phyloP scores from a whole-genome alignment of 2,888 invertebrate species.

The Drosophila atroscutellata region DNA sequence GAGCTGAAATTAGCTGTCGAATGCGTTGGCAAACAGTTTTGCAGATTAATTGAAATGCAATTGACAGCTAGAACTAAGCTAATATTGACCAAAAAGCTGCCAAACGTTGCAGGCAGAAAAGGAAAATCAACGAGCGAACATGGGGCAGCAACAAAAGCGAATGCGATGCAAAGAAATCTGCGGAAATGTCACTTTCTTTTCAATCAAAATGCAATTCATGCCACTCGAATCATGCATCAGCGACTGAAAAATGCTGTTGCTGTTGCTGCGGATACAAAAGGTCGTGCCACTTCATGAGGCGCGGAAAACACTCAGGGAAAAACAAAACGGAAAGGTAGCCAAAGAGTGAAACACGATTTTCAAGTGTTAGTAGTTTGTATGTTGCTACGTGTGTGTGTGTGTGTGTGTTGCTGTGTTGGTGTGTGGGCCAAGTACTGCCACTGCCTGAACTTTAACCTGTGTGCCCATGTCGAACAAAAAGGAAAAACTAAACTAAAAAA shows the following conservation, averaged over 20 bases:
- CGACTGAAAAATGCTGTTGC: constrained; percentile 22
- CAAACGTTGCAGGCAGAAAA: constrained; percentile 39
- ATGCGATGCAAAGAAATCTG: constrained; percentile 63
- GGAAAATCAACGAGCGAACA: constrained; percentile 40
- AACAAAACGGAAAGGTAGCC: constrained; percentile 62
- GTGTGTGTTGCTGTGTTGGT: neutral
- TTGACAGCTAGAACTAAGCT: constrained; percentile 33
- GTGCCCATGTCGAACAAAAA: constrained; percentile 39
- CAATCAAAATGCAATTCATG: constrained; percentile 81
- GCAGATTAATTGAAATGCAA: constrained; percentile 40
- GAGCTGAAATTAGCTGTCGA: constrained; percentile 48
- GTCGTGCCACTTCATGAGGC: constrained; percentile 59
- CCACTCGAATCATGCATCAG: constrained; percentile 64
- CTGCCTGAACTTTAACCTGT: constrained; percentile 74
- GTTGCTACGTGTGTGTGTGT: neutral
- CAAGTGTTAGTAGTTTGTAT: constrained; percentile 42
- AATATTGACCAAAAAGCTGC: constrained; percentile 37
- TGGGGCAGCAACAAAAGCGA: constrained; percentile 17
- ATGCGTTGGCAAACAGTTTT: constrained; percentile 34
- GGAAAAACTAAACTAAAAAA: constrained; percentile 28
- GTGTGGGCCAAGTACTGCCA: constrained; percentile 50
- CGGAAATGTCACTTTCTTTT: constrained; percentile 82
- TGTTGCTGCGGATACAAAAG: constrained; percentile 36
- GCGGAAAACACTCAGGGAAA: constrained; percentile 40
- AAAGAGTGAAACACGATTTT: constrained; percentile 69